Conservation (phyloP, 2,113 vertebrate genomes). For the Caloenas nicobarica region DNA sequence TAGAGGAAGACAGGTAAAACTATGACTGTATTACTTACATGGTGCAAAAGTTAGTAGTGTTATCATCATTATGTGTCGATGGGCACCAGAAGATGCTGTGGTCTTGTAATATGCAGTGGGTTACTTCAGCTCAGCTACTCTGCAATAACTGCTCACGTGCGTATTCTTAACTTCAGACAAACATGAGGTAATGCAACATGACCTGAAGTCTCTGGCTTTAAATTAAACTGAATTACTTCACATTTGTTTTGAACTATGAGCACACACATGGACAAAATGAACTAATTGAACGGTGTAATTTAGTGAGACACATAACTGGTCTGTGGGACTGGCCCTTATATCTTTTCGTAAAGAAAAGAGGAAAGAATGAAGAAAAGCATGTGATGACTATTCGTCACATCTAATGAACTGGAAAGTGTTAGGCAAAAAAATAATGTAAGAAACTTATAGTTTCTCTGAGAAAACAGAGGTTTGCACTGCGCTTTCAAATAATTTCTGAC, state of each 20-base stretch:
- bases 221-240: neutral
- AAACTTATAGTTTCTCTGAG: neutral
- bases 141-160: neutral
- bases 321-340: neutral
- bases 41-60: neutral
- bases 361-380: neutral
- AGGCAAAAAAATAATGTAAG: neutral
- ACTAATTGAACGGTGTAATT: neutral
- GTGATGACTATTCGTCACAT: neutral
- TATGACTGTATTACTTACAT: accelerated
- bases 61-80: accelerated
- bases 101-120: neutral
- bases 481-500: neutral
- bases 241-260: neutral
- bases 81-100: neutral
- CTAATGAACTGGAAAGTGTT: neutral
- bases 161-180: neutral
- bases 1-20: neutral
- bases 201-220: neutral
- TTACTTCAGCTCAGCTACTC: neutral
- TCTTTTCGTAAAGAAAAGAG: neutral
- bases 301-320: neutral
- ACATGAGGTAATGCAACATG: neutral
- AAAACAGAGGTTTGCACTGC: neutral
- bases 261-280: neutral